A percentile compares a stretch with the other conserved stretches of the same genome.
phyloP scores from a whole-genome alignment of 1,140 invertebrate species.

The Globodera rostochiensis region DNA sequence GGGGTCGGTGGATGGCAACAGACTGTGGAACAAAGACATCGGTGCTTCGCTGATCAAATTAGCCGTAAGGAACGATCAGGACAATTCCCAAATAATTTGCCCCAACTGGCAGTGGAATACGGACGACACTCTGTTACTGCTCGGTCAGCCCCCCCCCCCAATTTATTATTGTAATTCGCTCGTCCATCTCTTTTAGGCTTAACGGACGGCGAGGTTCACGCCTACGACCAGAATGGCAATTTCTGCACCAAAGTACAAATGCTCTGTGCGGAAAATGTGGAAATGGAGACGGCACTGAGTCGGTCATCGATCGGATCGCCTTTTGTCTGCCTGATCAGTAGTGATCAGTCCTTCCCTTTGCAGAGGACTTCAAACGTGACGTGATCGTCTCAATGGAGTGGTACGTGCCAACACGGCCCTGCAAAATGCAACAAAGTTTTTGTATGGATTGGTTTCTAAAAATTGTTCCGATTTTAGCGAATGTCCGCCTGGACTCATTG shows the following conservation, averaged over 20 bases:
- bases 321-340: not conserved
- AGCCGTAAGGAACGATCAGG: constrained; percentile 63
- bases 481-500: not conserved
- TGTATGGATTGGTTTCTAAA: not conserved
- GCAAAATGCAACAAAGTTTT: constrained; percentile 34
- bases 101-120: constrained; percentile 81
- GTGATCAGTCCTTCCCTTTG: not conserved
- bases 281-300: constrained; percentile 54
- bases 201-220: constrained; percentile 76
- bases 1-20: constrained; percentile 92
- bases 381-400: constrained; percentile 57
- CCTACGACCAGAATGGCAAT: constrained; percentile 88
- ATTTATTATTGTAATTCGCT: not conserved
- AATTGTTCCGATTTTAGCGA: not conserved
- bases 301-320: not conserved
- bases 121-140: constrained; percentile 84
- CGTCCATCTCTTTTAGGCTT: constrained; percentile 3
- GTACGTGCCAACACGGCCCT: constrained; percentile 49
- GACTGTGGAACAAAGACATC: constrained; percentile 96
- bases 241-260: constrained; percentile 69
- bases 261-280: constrained; percentile 53
- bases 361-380: constrained; percentile 56
- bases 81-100: not conserved
- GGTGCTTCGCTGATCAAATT: constrained; percentile 71
- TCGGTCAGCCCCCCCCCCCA: constrained; percentile 71